Conservation (phyloP, 2,888 invertebrate species). For the Euzophera pinguis region DNA sequence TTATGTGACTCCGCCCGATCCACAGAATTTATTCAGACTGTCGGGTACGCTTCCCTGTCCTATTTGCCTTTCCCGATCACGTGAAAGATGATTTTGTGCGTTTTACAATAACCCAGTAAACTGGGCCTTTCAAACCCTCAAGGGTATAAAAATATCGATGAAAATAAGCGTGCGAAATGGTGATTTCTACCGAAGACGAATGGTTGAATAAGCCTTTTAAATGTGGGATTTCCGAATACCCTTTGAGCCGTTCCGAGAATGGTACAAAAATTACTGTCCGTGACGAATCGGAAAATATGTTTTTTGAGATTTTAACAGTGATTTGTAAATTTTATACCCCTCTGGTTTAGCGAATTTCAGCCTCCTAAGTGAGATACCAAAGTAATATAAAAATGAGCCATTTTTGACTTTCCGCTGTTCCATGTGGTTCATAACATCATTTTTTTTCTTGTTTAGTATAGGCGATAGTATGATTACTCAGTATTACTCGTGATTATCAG, state of each 20-base stretch:
- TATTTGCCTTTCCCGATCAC: conserved; percentile 11
- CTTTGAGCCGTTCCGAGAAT: neutral
- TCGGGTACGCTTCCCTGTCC: conserved; percentile 8
- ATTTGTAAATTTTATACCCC: no score
- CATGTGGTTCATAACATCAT: no score
- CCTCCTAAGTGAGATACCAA: no score
- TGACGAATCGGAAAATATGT: neutral
- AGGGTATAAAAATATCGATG: conserved; percentile 1
- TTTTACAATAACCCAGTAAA: conserved; percentile 3
- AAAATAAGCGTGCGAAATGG: neutral
- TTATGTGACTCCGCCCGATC: neutral
- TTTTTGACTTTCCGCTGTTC: no score
- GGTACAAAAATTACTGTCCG: neutral
- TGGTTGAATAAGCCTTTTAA: neutral
- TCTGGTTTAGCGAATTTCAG: no score
- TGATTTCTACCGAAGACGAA: neutral
- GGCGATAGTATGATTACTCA: no score
- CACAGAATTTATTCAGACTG: conserved; percentile 8
- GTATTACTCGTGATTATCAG: no score
- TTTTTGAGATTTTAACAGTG: neutral
- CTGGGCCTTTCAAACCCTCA: neutral
- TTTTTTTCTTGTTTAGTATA: no score
- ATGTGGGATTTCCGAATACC: neutral
- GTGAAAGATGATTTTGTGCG: conserved; percentile 12
- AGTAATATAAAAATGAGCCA: no score